Conservation (phyloP, 2,113 vertebrate species). For the Xenopus borealis region DNA sequence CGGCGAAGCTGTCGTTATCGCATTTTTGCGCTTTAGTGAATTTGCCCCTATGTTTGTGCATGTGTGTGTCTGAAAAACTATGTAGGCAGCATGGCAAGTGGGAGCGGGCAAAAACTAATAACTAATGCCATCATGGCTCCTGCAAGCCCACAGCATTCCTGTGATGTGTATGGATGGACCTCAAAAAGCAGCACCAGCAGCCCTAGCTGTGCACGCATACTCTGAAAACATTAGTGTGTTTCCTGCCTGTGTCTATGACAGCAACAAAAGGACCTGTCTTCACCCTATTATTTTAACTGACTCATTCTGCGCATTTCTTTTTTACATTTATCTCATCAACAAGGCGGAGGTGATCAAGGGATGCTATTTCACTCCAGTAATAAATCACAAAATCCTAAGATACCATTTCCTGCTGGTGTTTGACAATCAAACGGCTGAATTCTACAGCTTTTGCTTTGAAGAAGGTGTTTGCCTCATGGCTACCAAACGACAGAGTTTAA, state of each 20-base stretch:
- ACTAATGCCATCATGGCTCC: too few species aligned
- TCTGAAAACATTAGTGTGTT: background rate
- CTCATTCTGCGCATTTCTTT: background rate
- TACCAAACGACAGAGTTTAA: background rate
- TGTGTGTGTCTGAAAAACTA: too few species aligned
- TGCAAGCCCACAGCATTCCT: too few species aligned
- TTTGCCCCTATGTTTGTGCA: too few species aligned
- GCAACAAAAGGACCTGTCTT: background rate
- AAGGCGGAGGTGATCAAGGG: background rate
- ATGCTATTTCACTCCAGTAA: background rate
- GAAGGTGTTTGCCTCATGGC: background rate
- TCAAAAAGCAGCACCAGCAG: too few species aligned
- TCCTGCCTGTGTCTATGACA: background rate
- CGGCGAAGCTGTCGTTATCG: too few species aligned
- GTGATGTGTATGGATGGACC: too few species aligned
- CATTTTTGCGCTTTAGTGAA: too few species aligned
- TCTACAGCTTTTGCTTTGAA: background rate
- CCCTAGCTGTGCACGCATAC: background rate
- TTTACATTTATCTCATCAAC: conserved; percentile 2
- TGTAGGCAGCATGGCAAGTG: too few species aligned
- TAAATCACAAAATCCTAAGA: background rate
- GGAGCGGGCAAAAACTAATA: too few species aligned
- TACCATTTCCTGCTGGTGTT: background rate
- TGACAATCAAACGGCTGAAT: background rate
- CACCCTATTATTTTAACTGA: background rate